Conservation (phyloP, 2,888 invertebrate genomes). For the Scaptomyza cyrtandrae region DNA sequence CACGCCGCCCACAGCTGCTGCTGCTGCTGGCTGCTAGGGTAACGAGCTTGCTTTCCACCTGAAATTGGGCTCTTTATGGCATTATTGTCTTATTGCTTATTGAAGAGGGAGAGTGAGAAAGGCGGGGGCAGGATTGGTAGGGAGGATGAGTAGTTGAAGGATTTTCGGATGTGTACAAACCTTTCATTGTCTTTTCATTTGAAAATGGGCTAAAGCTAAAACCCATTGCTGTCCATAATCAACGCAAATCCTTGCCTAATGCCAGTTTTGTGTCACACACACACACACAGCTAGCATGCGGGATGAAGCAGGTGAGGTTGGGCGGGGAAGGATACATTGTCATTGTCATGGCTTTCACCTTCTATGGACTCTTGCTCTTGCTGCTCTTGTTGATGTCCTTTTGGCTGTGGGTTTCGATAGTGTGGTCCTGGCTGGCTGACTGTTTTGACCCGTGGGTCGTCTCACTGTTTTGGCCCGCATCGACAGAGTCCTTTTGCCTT, state of each 20-base stretch:
- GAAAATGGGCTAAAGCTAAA: constrained; percentile 73
- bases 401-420: constrained; percentile 38
- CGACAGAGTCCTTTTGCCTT: constrained; percentile 55
- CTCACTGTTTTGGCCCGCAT: constrained; percentile 53
- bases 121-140: not conserved
- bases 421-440: constrained; percentile 16
- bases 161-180: constrained; percentile 42
- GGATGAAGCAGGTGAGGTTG: not conserved
- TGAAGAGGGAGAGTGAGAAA: constrained; percentile 2
- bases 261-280: constrained; percentile 74
- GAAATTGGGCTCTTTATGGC: constrained; percentile 73
- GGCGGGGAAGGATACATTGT: constrained; percentile 48
- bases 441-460: constrained; percentile 24
- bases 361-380: constrained; percentile 52
- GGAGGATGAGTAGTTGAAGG: constrained; percentile 6
- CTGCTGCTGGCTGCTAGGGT: not conserved
- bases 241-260: constrained; percentile 78
- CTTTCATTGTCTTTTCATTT: constrained; percentile 80
- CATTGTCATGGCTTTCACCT: constrained; percentile 79
- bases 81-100: constrained; percentile 70
- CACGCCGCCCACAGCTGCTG: constrained; percentile 10
- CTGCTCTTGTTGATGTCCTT: constrained; percentile 66
- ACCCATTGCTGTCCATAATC: constrained; percentile 80
- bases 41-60: constrained; percentile 32
- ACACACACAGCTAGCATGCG: constrained; percentile 19